Conservation (phyloP, 2,888 invertebrate genomes). For the Pachliopta kotzebuea region DNA sequence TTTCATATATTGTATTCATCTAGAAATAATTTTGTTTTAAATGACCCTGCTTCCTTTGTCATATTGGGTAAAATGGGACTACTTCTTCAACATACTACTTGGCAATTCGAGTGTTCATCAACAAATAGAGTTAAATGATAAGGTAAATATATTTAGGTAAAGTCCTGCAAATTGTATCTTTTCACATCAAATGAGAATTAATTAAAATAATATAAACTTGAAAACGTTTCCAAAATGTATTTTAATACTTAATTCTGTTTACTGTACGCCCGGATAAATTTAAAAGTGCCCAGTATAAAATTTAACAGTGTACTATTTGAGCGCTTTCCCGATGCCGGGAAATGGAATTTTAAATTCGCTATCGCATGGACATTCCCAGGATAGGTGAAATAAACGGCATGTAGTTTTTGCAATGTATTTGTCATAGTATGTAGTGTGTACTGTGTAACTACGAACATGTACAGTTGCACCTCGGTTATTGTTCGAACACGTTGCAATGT, state of each 20-base stretch:
- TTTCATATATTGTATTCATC: too few species aligned
- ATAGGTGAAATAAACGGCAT: slow-evolving; percentile 47
- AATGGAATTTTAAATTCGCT: slow-evolving; percentile 73
- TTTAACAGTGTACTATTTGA: slow-evolving; percentile 53
- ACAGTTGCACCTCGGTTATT: background rate
- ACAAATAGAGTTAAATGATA: background rate
- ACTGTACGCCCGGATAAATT: slow-evolving; percentile 27
- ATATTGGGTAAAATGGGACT: too few species aligned
- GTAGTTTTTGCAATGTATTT: slow-evolving; percentile 41
- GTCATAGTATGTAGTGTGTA: slow-evolving; percentile 12
- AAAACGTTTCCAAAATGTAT: slow-evolving; percentile 2
- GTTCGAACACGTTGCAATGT: background rate
- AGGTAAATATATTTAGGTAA: background rate
- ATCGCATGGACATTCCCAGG: slow-evolving; percentile 43
- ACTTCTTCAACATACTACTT: too few species aligned
- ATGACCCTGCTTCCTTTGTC: too few species aligned
- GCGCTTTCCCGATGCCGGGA: slow-evolving; percentile 52
- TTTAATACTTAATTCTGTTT: slow-evolving; percentile 19
- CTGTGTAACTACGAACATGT: slow-evolving; percentile 1
- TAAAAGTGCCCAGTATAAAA: slow-evolving; percentile 32
- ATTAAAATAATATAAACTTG: background rate
- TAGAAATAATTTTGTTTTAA: too few species aligned
- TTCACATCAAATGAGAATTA: background rate
- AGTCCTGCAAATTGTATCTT: background rate
- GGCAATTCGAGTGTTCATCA: too few species aligned